Evolutionary conservation across 2,113 vertebrate genomes (phyloP).

Genomic region (Manacus vitellinus): DNA sequence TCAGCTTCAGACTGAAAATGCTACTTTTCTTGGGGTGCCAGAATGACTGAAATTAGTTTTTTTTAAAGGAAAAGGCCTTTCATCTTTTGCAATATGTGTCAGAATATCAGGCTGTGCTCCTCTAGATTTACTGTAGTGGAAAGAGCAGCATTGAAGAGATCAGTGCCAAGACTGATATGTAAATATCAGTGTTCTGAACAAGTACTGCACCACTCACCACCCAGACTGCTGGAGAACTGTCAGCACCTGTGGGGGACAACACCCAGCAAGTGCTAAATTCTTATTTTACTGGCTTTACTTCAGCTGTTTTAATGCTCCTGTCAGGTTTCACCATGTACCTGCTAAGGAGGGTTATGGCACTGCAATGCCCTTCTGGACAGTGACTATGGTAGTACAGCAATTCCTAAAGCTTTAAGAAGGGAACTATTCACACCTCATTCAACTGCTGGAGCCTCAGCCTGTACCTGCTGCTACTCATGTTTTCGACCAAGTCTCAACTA

Average conservation of each 20-base stretch:
- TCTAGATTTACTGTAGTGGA: neutral
- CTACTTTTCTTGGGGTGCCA: neutral
- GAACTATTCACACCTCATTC: neutral
- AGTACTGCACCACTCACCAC: neutral
- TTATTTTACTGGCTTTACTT: neutral
- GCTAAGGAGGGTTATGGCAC: neutral
- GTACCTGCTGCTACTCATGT: neutral
- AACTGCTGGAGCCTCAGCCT: neutral
- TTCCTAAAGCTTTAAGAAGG: neutral
- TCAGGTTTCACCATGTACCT: accelerated
- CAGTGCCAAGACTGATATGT: neutral
- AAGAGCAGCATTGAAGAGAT: neutral
- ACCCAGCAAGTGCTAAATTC: neutral
- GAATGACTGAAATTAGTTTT: neutral
- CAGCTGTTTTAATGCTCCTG: neutral
- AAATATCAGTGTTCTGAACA: neutral
- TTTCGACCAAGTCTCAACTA: neutral
- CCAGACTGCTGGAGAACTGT: neutral
- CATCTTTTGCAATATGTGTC: neutral
- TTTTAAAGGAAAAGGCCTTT: neutral
- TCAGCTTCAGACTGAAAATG: neutral
- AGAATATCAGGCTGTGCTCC: neutral
- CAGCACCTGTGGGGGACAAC: neutral
- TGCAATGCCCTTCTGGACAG: neutral
- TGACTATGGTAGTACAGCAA: accelerated